phyloP scores from a whole-genome alignment of 2,888 invertebrate genomes.

The Craniophora ligustri region DNA sequence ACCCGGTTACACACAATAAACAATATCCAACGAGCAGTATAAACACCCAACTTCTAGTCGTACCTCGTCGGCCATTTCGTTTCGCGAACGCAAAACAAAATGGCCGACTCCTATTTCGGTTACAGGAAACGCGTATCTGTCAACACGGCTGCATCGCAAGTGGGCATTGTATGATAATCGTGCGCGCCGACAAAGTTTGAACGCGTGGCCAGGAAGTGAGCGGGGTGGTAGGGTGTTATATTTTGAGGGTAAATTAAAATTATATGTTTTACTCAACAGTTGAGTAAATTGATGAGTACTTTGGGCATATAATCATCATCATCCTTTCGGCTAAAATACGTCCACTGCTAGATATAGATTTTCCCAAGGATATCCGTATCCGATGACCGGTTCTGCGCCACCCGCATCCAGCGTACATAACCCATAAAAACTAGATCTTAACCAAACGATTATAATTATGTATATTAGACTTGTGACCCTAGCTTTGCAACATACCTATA shows the following conservation, averaged over 20 bases:
- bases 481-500: no score
- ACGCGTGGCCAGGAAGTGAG: slow-evolving; percentile 70
- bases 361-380: no score
- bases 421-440: no score
- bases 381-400: no score
- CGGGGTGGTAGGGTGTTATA: slow-evolving; percentile 46
- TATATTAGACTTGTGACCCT: no score
- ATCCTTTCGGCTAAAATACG: no score
- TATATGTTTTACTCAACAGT: no score
- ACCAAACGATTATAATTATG: no score
- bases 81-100: slow-evolving; percentile 76
- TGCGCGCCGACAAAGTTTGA: slow-evolving; percentile 82
- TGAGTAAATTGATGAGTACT: no score
- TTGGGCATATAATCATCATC: no score
- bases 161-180: slow-evolving; percentile 87
- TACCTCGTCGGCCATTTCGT: slow-evolving; percentile 77
- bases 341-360: no score
- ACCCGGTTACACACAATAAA: slow-evolving; percentile 32
- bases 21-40: slow-evolving; percentile 45
- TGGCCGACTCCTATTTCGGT: slow-evolving; percentile 82
- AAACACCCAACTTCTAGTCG: slow-evolving; percentile 57
- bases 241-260: slow-evolving; percentile 39
- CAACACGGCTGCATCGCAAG: slow-evolving; percentile 84
- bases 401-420: no score
- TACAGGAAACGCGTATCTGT: slow-evolving; percentile 87